Conservation (phyloP, 2,888 invertebrate genomes). For the Smittia sp. region DNA sequence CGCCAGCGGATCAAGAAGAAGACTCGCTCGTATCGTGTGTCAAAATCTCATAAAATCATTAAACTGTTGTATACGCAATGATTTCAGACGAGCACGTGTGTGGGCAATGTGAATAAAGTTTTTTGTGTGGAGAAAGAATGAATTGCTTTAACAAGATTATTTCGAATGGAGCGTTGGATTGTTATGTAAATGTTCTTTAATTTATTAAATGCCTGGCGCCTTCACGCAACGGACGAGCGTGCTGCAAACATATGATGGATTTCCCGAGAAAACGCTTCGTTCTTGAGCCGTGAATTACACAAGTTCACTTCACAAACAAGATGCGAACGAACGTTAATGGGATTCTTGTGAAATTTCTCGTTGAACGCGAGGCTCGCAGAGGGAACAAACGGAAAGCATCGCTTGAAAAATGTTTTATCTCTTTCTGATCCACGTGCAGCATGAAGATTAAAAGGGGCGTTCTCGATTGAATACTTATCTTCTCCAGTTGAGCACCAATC, state of each 20-base stretch:
- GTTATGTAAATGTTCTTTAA: conserved; percentile 33
- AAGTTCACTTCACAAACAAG: not conserved
- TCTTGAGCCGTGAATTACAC: no score
- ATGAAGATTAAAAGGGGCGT: conserved; percentile 26
- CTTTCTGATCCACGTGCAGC: conserved; percentile 30
- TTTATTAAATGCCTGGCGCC: conserved; percentile 35
- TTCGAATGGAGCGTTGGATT: conserved; percentile 29
- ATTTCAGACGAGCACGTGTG: conserved; percentile 34
- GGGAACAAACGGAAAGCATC: not conserved
- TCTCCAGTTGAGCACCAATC: conserved; percentile 30
- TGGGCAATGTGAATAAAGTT: conserved; percentile 37
- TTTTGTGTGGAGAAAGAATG: conserved; percentile 15
- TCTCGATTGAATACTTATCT: conserved; percentile 26
- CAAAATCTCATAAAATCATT: conserved; percentile 41
- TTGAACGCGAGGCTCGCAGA: not conserved
- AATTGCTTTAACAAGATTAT: conserved; percentile 39
- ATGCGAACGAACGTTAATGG: not conserved
- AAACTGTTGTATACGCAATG: conserved; percentile 34
- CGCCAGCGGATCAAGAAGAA: not conserved
- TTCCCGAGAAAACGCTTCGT: not conserved
- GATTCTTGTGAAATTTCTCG: not conserved
- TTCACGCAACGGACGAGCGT: not conserved
- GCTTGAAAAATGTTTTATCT: conserved; percentile 26
- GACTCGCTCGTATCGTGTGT: conserved; percentile 34
- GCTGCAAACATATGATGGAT: conserved; percentile 15